phyloP scores from a whole-genome alignment of 2,113 vertebrate species.

The Elephantulus edwardii region DNA sequence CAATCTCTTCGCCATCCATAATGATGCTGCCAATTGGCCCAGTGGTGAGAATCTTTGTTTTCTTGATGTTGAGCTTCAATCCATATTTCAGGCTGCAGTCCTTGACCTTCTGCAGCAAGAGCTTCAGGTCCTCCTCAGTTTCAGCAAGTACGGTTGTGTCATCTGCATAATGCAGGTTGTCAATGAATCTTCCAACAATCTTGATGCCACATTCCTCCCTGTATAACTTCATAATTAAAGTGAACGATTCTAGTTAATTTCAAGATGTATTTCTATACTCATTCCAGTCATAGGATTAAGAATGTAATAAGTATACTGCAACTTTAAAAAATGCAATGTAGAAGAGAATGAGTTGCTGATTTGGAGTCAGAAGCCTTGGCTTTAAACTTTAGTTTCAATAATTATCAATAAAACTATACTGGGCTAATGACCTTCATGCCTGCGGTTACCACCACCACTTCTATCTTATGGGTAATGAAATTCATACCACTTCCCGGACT shows the following conservation, averaged over 20 bases:
- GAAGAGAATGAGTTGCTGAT: background rate
- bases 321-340: background rate
- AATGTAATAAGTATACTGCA: background rate
- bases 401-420: background rate
- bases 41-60: too few relatives aligned
- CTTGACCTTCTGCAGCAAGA: too few relatives aligned
- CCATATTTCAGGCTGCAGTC: too few relatives aligned
- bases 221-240: constrained; percentile 22
- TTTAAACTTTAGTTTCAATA: background rate
- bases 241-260: constrained; percentile 4
- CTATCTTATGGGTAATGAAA: background rate
- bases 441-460: background rate
- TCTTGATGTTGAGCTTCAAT: too few relatives aligned
- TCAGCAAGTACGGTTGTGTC: too few relatives aligned
- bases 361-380: background rate
- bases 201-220: too few relatives aligned
- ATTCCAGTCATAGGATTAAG: constrained; percentile 15
- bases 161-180: too few relatives aligned
- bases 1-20: too few relatives aligned
- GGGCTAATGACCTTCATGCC: background rate
- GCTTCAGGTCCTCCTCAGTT: too few relatives aligned
- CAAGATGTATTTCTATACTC: background rate
- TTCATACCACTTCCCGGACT: background rate
- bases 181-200: too few relatives aligned
- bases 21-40: too few relatives aligned